Base-by-base conservation (phyloP, 2,888 invertebrate species). In the Gerris lacustris region DNA sequence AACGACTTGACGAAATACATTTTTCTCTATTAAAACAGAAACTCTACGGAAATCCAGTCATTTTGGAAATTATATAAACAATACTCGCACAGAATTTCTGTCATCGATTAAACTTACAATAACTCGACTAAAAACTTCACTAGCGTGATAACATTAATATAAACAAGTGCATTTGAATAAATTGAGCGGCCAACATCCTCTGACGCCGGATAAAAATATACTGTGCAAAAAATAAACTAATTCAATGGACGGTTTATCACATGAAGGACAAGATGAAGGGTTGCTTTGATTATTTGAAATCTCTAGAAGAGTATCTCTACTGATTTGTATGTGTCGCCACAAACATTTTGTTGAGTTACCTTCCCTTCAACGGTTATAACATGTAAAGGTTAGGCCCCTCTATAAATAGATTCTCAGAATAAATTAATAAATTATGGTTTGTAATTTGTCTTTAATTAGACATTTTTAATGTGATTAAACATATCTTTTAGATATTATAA, bases 191-290 rank as follows among this genome's bases (percentile, higher is more conserved):
- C 9, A 55, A 55, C 55, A 55, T 55, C 15, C 55, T 55, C 55
- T 9, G 5, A 55, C 55, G 31, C 55, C 55, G 55, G 55, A 55
- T 55, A 55, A 55, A 55, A 55, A 11, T 55, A 15, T 55, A 55
- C 55, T 55, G 55, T 11, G 15, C 9, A 11, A 55, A 55, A 9
- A 55, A 55, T 55, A 55, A 55, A 55, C 9, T 55, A 11, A 9
- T 55, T 55, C 11, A 55, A 55, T 55, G 55, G 55, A 55, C 55
- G 55, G 55, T 55, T 55, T 55, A 55, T 55, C 55, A 55, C 55
- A 55, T 11, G 55, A 15, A 55, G 11, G 55, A 55, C 11, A 55
- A 15, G 55, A 15, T 55, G 31, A 31, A 31, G 31, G 31, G 31
- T 31, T 31, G 31, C 31, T 31, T 31, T 31, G 31, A 31, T 31